A percentile compares a stretch with the other conserved stretches of the same genome.
Evolutionary conservation across 2,888 invertebrate species (phyloP).

Genomic region (Caenorhabditis panamensis): DNA sequence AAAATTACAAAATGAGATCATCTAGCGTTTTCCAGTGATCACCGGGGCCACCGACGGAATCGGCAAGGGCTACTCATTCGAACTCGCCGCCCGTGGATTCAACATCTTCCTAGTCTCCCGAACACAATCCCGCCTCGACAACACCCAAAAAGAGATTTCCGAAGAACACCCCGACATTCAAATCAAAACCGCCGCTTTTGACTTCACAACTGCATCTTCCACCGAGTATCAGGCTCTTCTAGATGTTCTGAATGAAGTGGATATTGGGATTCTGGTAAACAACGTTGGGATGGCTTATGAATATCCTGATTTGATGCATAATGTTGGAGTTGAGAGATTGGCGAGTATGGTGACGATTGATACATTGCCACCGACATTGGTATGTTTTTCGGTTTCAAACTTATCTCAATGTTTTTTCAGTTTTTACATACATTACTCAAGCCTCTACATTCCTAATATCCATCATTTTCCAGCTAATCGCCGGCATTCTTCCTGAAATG

Average conservation of each 20-base stretch:
- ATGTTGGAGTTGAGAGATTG: conserved; percentile 70
- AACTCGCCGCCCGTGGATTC: conserved; percentile 75
- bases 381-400: conserved; percentile 76
- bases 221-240: conserved; percentile 72
- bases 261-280: conserved; percentile 85
- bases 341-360: conserved; percentile 87
- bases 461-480: conserved; percentile 86
- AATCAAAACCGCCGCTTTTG: conserved; percentile 72
- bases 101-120: conserved; percentile 79
- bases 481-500: conserved; percentile 90
- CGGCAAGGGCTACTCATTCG: conserved; percentile 79
- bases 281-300: conserved; percentile 92
- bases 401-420: too few relatives aligned
- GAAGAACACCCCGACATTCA: conserved; percentile 66
- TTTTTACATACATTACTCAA: too few relatives aligned
- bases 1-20: too few relatives aligned
- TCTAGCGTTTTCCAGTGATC: conserved; percentile 66
- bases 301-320: conserved; percentile 86
- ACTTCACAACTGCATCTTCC: conserved; percentile 70
- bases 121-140: conserved; percentile 75
- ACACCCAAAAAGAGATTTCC: conserved; percentile 73
- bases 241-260: conserved; percentile 69
- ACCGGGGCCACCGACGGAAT: conserved; percentile 81
- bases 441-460: too few relatives aligned
- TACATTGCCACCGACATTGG: conserved; percentile 85